Conservation (phyloP, 2,888 invertebrate species). For the Lepidocyrtoides sp. region DNA sequence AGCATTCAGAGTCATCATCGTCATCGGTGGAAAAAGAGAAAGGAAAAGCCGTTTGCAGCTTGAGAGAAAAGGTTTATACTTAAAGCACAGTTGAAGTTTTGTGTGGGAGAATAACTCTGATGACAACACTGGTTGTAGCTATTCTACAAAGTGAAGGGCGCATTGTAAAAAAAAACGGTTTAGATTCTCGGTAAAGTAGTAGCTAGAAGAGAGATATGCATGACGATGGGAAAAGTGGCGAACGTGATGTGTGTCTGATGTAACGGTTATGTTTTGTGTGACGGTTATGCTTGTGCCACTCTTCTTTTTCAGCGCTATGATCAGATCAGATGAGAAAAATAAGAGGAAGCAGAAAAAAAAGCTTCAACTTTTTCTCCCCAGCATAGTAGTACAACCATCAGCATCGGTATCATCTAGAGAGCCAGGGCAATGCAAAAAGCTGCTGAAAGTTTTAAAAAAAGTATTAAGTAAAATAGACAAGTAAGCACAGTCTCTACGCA, state of each 20-base stretch:
- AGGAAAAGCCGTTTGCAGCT: constrained; percentile 13
- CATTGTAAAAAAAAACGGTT: constrained; percentile 13
- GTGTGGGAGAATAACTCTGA: constrained; percentile 8
- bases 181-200: background rate
- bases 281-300: background rate
- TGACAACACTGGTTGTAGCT: background rate
- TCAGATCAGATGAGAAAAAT: constrained; percentile 29
- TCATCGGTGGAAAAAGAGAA: background rate
- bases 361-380: constrained; percentile 13
- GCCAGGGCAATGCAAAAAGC: background rate
- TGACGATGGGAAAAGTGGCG: constrained; percentile 8
- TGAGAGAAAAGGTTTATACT: constrained; percentile 36
- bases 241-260: constrained; percentile 51
- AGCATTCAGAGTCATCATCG: constrained; percentile 3
- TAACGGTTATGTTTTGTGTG: constrained; percentile 46
- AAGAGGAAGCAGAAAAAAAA: background rate
- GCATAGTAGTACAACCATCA: background rate
- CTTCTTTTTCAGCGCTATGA: background rate
- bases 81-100: constrained; percentile 36
- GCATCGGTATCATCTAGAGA: constrained; percentile 1
- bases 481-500: background rate
- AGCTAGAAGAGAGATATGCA: background rate
- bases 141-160: constrained; percentile 19
- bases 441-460: background rate
- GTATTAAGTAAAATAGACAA: constrained; percentile 16